Evolutionary conservation across 2,888 invertebrate species (phyloP).

Genomic region (Cactoblastis cactorum): DNA sequence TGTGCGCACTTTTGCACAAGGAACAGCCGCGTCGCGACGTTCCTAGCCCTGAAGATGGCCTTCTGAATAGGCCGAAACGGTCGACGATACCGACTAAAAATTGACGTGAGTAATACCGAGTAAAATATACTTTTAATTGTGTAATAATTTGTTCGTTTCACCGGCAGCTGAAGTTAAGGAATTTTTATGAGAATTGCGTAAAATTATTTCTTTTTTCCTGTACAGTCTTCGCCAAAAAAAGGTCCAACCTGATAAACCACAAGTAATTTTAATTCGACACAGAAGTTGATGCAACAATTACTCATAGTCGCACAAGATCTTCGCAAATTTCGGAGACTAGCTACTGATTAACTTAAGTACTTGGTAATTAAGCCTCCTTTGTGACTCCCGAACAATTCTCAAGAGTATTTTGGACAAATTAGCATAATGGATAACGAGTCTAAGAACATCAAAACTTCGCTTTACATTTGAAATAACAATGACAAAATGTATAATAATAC

Average conservation of each 20-base stretch:
- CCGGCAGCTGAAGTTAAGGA: too few species aligned
- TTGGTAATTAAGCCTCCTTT: conserved; percentile 28
- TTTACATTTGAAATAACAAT: conserved; percentile 15
- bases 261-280: background rate
- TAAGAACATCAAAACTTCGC: conserved; percentile 13
- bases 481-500: conserved; percentile 42
- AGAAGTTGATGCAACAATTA: conserved; percentile 7
- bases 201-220: too few species aligned
- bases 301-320: conserved; percentile 23
- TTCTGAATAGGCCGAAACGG: too few species aligned
- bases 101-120: too few species aligned
- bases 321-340: conserved; percentile 30
- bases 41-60: too few species aligned
- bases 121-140: too few species aligned
- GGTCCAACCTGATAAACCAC: background rate
- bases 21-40: too few species aligned
- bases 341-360: conserved; percentile 48
- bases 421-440: conserved; percentile 17
- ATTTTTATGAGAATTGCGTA: too few species aligned
- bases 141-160: too few species aligned
- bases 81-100: too few species aligned
- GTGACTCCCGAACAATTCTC: conserved; percentile 14
- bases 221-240: too few species aligned
- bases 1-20: too few species aligned
- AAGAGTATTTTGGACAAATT: conserved; percentile 12